Evolutionary conservation across 2,113 vertebrate genomes (phyloP).

Genomic region (Genyomyrus donnyi): DNA sequence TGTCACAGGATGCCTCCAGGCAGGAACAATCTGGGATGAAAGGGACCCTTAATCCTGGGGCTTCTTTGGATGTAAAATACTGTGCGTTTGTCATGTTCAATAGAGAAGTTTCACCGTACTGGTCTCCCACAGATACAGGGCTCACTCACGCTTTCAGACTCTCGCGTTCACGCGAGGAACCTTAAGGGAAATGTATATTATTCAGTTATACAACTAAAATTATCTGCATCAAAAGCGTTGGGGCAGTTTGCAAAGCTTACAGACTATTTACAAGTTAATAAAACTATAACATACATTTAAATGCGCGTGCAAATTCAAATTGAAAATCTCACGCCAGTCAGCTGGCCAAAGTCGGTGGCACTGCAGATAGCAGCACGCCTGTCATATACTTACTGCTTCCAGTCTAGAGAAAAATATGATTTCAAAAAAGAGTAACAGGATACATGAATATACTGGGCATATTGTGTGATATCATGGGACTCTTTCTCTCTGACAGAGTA

Average conservation of each 20-base stretch:
- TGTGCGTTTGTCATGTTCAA: not conserved
- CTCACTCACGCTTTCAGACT: too few relatives aligned
- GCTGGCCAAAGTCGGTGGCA: too few relatives aligned
- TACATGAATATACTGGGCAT: not conserved
- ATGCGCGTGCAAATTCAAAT: too few relatives aligned
- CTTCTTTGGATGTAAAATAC: not conserved
- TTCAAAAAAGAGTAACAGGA: not conserved
- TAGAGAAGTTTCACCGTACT: not conserved
- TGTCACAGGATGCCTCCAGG: not conserved
- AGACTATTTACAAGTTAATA: too few relatives aligned
- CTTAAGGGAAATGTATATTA: too few relatives aligned
- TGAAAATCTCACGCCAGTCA: too few relatives aligned
- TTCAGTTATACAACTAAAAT: too few relatives aligned
- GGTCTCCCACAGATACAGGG: not conserved
- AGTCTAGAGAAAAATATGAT: not conserved
- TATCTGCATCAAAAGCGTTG: too few relatives aligned
- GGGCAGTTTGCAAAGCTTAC: too few relatives aligned
- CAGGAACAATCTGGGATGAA: not conserved
- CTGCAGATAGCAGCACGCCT: not conserved
- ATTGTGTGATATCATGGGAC: not conserved
- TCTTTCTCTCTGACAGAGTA: not conserved
- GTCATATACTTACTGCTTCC: not conserved
- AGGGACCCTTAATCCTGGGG: not conserved
- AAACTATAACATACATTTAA: too few relatives aligned
- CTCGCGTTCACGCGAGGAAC: too few relatives aligned